Evolutionary conservation across 2,888 invertebrate species (phyloP).

Genomic region (Noctua janthe): DNA sequence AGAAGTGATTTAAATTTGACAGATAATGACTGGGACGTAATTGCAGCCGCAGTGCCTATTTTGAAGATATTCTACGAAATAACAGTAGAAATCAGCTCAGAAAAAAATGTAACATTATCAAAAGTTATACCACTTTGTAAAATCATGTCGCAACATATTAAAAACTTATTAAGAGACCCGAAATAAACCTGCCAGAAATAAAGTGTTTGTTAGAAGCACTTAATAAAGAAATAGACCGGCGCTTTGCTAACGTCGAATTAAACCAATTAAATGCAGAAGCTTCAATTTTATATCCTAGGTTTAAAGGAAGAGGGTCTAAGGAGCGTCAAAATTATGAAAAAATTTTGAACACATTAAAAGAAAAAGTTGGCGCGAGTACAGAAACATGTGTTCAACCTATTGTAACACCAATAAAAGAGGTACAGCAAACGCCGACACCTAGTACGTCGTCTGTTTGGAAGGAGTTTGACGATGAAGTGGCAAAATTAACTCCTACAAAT

Average conservation of each 20-base stretch:
- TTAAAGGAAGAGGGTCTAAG: constrained; percentile 10
- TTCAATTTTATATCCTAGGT: constrained; percentile 27
- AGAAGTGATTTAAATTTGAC: constrained; percentile 17
- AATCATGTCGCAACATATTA: constrained; percentile 4
- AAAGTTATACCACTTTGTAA: background rate
- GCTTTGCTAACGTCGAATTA: constrained; percentile 21
- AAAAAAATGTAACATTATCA: background rate
- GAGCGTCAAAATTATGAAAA: constrained; percentile 22
- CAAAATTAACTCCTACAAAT: constrained; percentile 6
- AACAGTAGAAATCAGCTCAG: constrained; percentile 32
- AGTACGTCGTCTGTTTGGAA: constrained; percentile 8
- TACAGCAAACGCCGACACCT: background rate
- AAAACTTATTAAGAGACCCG: background rate
- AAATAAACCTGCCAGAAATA: constrained; percentile 5
- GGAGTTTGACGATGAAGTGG: constrained; percentile 3
- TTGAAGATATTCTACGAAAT: constrained; percentile 42
- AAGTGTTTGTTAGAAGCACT: constrained; percentile 16
- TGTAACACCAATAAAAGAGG: constrained; percentile 1
- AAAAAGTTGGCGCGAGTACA: constrained; percentile 10
- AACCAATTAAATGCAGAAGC: constrained; percentile 25
- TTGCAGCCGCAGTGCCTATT: constrained; percentile 31
- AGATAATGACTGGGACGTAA: constrained; percentile 28
- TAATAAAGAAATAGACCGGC: constrained; percentile 8
- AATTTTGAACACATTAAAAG: constrained; percentile 1
- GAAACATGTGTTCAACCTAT: constrained; percentile 3